A percentile compares a stretch with the other conserved stretches of the same genome.
Evolutionary conservation across 2,888 invertebrate genomes (phyloP).

Genomic region (Oconnorella tubifera): DNA sequence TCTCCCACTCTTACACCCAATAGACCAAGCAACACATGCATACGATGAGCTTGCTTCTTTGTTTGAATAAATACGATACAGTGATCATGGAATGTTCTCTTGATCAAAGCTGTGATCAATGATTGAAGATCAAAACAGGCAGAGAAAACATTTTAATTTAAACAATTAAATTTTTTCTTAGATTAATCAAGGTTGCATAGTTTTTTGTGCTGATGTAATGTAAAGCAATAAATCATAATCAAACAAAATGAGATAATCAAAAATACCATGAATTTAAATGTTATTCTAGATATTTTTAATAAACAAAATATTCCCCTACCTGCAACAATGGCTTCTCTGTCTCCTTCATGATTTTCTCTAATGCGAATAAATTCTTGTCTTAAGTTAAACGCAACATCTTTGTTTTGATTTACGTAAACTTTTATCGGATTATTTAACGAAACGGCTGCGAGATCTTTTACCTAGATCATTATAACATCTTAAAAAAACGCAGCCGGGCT

Average conservation of each 20-base stretch:
- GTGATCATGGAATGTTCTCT: conserved; percentile 83
- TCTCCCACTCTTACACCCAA: conserved; percentile 84
- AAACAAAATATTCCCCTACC: conserved; percentile 38
- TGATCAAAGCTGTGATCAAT: conserved; percentile 70
- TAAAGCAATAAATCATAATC: not conserved
- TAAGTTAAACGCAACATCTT: conserved; percentile 89
- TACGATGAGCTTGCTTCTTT: conserved; percentile 87
- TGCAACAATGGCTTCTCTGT: conserved; percentile 77
- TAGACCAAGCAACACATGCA: conserved; percentile 86
- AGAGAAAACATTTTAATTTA: not conserved
- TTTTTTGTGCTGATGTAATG: too few species aligned
- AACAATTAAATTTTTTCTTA: not conserved
- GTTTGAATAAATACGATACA: conserved; percentile 95
- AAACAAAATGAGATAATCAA: too few species aligned
- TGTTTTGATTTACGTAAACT: conserved; percentile 92
- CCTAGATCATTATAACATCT: conserved; percentile 51
- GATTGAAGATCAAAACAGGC: not conserved
- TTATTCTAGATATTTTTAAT: too few species aligned
- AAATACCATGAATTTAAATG: too few species aligned
- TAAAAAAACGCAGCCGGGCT: too few species aligned
- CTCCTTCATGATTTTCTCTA: conserved; percentile 78
- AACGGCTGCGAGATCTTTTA: conserved; percentile 84
- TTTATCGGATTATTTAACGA: conserved; percentile 88
- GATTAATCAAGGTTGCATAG: not conserved
- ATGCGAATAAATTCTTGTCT: conserved; percentile 91